Conservation (phyloP, 2,888 invertebrate species). For the Nemoura dubitans region DNA sequence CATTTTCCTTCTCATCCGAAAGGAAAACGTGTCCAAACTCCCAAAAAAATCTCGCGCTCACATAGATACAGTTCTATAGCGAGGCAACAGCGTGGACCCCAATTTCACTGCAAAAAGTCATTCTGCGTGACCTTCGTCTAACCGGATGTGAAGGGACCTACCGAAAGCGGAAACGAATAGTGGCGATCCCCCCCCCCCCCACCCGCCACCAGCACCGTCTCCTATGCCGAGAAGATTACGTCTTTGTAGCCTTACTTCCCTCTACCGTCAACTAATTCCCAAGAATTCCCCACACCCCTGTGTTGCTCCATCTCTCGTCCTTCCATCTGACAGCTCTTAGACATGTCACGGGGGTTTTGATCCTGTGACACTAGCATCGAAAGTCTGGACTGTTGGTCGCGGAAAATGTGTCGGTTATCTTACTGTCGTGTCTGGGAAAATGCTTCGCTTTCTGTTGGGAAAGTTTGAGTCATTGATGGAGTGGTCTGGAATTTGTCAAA, state of each 20-base stretch:
- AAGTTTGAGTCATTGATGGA: neutral
- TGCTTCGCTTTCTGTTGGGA: neutral
- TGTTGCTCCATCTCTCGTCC: neutral
- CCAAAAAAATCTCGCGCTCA: neutral
- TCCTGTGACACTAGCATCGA: neutral
- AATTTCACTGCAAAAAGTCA: neutral
- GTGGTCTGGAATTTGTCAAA: slow-evolving; percentile 22
- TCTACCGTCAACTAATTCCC: neutral
- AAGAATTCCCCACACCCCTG: neutral
- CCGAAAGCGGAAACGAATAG: neutral
- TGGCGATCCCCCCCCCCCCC: neutral
- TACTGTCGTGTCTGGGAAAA: neutral
- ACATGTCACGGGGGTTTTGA: neutral
- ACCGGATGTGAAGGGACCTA: neutral
- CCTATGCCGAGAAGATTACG: neutral
- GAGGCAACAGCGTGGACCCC: neutral
- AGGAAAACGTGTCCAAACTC: neutral
- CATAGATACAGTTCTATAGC: neutral
- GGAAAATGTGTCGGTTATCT: slow-evolving; percentile 12
- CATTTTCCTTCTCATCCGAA: neutral
- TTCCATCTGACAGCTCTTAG: neutral
- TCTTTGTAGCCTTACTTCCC: neutral
- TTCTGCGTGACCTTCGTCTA: neutral
- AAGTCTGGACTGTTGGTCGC: neutral
- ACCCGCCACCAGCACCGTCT: neutral